Conservation (phyloP, 1,140 invertebrate genomes). For the Acromyrmex echinatior region DNA sequence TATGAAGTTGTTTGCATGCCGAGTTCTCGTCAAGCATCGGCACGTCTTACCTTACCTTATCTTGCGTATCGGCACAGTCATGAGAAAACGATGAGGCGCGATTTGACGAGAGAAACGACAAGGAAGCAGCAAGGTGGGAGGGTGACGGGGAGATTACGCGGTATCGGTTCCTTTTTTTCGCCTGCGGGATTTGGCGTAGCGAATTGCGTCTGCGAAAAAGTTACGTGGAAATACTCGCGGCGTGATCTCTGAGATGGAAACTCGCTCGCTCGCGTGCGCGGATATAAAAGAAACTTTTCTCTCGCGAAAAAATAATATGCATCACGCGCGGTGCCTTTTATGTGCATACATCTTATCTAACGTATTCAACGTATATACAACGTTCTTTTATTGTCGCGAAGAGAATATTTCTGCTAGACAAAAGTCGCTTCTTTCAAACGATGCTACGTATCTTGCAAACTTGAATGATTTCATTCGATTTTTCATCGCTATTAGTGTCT, state of each 20-base stretch:
- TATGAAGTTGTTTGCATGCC: slow-evolving; percentile 54
- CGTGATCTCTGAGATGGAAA: slow-evolving; percentile 61
- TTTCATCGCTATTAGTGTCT: slow-evolving; percentile 40
- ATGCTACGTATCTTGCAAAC: slow-evolving; percentile 27
- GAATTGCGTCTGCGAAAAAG: slow-evolving; percentile 45
- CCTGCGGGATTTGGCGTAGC: slow-evolving; percentile 34
- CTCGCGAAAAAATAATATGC: slow-evolving; percentile 58
- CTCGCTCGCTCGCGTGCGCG: slow-evolving; percentile 47
- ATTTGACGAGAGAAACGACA: slow-evolving; percentile 10
- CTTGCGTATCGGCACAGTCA: slow-evolving; percentile 22
- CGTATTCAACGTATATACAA: slow-evolving; percentile 7
- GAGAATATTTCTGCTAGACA: not conserved
- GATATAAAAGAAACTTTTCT: slow-evolving; percentile 52
- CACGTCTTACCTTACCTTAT: not conserved
- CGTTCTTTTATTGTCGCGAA: slow-evolving; percentile 30
- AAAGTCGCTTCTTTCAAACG: slow-evolving; percentile 31
- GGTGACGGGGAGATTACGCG: not conserved
- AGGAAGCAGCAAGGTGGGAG: not conserved
- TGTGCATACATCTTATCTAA: slow-evolving; percentile 34
- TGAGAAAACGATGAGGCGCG: slow-evolving; percentile 27
- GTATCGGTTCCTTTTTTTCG: slow-evolving; percentile 53
- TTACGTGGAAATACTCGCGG: slow-evolving; percentile 46
- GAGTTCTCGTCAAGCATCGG: slow-evolving; percentile 20
- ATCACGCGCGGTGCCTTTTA: slow-evolving; percentile 36
- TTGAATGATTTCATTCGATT: slow-evolving; percentile 45